Base-by-base conservation (phyloP, 2,113 vertebrate species). In the Oncorhynchus nerka region DNA sequence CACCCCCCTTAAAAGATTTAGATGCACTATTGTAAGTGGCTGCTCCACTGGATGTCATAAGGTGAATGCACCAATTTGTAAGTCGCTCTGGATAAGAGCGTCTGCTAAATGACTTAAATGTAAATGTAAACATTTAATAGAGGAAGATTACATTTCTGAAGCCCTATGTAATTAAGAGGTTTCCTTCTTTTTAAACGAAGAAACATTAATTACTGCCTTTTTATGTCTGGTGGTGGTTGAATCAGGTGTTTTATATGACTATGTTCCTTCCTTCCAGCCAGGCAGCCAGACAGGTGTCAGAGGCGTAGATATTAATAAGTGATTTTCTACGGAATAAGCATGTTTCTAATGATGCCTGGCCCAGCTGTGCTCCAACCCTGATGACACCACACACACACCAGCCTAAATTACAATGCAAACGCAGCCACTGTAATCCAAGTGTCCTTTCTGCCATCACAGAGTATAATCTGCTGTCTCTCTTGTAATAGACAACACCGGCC, bases 291-390 rank as follows among this genome's bases (percentile, higher is more conserved):
- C 39, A 45, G 93, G 95, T 92, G 95, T 96, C 95, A 95, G 95
- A 95, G 94, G 94, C 92, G 22, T 39, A 22, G 93, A 94, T 95
- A 95, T 95, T 95, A 95, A 94, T 94, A 94, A 95, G 94, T 95
- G 95, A 95, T 94, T 94, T 95, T 95, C 94, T 95, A 94, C 93
- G 95, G 95, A 94, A 93, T 94, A 93, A 94, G 94, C 93, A 94
- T 94, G 92, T 94, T 94, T 93, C 93, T 94, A 93, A 94, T 93
- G 93, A 93, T 91, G 90, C 91, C 91, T 8, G 6, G 92, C 92
- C 91, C 87, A 93, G 92, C 91, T 92, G 92, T 83, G 86, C 91
- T 93, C 92, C 92, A 19, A 19, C 51, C 49, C 16, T 55, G 51
- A 55, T 16, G 9, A 45, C 16, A 55, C 51, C 12, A 55, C 51